Evolutionary conservation across 2,888 invertebrate genomes (phyloP), one percentile per base, ranked within the genome.

Genomic region (Tethea ocularis): DNA sequence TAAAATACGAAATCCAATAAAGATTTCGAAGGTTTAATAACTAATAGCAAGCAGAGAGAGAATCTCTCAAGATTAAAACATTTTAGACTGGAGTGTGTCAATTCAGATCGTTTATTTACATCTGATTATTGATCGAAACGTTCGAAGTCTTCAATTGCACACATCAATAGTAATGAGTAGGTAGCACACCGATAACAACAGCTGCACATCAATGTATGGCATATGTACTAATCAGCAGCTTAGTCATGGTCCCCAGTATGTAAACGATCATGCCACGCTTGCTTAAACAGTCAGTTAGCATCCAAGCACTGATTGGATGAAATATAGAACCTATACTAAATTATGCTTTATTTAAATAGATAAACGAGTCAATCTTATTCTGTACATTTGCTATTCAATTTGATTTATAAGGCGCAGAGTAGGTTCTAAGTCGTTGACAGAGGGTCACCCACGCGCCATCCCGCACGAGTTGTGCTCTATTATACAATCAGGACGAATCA

Each of bases 401-500:
- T 69, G 70, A 77, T 77, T 74, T 75, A 78, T 63, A 71, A 75
- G 71, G 77, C 79, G 77, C 74, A 69, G 82, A 82, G 69, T 74
- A 75, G 76, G 77, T 80, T 80, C 76, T 73, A 71, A 79, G 78
- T 71, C 82, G 84, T 73, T 84, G 88, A 86, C 82, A 81, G 82
- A 85, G 88, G 88, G 89, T 81, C 90, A 83, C 91, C 91, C 90
- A 91, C 91, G 89, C 91, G 86, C 76, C 77, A 72, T 74, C 72
- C 74, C 80, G 88, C 88, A 85, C 89, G 84, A 84, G 86, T 79
- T 77, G 75, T 71, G 77, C 75, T 86, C 88, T 71, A 91, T 92
- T 91, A 91, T 88, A 88, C 89, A 91, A 92, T 91, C 90, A 90
- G 84, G 78, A 75, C 85, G 84, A 91, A 90, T 91, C 89, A 88